Conservation (phyloP, 2,888 invertebrate genomes). For the Alentia gelatinosa region DNA sequence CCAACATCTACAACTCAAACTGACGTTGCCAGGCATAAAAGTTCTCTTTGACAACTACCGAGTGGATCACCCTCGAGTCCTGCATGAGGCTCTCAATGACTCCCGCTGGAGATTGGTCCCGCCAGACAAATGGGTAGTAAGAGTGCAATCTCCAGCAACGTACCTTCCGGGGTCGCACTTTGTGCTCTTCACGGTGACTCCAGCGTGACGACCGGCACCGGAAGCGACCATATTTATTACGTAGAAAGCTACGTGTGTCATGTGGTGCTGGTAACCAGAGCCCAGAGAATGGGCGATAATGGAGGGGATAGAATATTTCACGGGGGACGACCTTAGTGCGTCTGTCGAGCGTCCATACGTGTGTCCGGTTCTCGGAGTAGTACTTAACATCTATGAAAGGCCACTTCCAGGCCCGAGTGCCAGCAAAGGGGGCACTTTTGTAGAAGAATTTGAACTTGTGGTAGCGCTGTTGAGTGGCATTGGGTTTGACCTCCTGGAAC, state of each 20-base stretch:
- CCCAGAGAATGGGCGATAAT: conserved; percentile 35
- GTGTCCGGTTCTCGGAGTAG: conserved; percentile 50
- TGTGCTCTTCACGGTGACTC: conserved; percentile 27
- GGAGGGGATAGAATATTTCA: conserved; percentile 43
- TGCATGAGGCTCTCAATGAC: conserved; percentile 42
- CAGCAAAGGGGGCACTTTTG: neutral
- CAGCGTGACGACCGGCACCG: conserved; percentile 17
- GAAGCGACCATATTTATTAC: conserved; percentile 52
- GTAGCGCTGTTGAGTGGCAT: conserved; percentile 15
- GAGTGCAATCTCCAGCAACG: conserved; percentile 46
- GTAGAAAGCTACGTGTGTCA: conserved; percentile 35
- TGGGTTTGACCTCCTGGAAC: neutral
- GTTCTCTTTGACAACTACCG: conserved; percentile 31
- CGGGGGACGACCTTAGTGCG: neutral
- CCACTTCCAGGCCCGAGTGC: conserved; percentile 43
- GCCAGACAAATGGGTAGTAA: conserved; percentile 54
- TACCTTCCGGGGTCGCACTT: neutral
- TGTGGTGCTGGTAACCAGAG: conserved; percentile 46
- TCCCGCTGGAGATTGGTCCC: conserved; percentile 26
- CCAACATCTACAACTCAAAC: conserved; percentile 35
- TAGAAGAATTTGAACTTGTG: conserved; percentile 56
- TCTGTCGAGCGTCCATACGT: conserved; percentile 43
- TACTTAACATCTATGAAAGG: conserved; percentile 55
- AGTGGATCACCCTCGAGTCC: conserved; percentile 29
- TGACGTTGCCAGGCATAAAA: conserved; percentile 35